Base-by-base conservation (phyloP, 1,140 invertebrate genomes). In the Metaphire vulgaris region DNA sequence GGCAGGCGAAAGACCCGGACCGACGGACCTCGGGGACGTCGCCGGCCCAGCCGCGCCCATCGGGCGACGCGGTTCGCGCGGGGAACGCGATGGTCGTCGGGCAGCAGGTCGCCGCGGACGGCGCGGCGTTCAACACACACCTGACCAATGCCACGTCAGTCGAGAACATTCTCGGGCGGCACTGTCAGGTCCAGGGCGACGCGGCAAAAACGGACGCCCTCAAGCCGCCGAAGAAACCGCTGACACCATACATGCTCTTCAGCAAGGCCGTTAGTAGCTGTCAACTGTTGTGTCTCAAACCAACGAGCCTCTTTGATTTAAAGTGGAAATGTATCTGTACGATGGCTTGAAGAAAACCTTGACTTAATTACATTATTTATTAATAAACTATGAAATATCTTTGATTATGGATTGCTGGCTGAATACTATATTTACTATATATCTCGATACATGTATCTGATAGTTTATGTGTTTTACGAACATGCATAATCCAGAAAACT, bases 191-290 rank as follows among this genome's bases (percentile, higher is more conserved):
- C 41, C n/a, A n/a, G n/a, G n/a, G n/a, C n/a, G 41, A 56, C 6
- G 21, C 21, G 41, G 41, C 41, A 12, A 73, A 73, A 73, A 33
- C 72, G 28, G 72, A 71, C 32, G 69, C 71, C 26, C 73, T 67
- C 26, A 78, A 78, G 67, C 74, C 66, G 71, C 77, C 77, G n/a
- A 78, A 78, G 68, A 75, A 76, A 33, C 77, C 77, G 26, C 64
- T 78, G 29, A 78, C 74, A 68, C 74, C 77, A 26, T 78, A 78
- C 32, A 78, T 78, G 77, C 64, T 76, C 33, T 78, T 78, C 64
- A 78, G 77, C 69, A 78, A 78, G 65, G 77, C 77, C n/a, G 77
- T 78, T 28, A 78, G 74, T 77, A n/a, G n/a, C n/a, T n/a, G n/a
- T n/a, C n/a, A n/a, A n/a, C n/a, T n/a, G n/a, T n/a, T n/a, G n/a